These are phyloP conservation scores for Bovichtus diacanthus DNA, from an alignment of 2,797 vertebrate species.

Conservation along the genomic window DNA sequence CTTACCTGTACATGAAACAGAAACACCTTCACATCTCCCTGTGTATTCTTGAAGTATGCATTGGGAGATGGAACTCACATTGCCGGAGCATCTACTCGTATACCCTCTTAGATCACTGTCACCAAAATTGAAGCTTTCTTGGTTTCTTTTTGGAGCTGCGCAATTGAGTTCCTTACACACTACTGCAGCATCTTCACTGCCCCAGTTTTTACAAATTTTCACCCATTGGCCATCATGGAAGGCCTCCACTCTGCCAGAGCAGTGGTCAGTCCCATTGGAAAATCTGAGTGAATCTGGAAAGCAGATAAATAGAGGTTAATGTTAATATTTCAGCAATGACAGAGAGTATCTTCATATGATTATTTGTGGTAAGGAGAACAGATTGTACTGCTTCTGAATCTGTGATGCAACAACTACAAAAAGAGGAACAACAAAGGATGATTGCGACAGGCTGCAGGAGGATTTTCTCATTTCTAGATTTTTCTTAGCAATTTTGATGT, in stretches of 20 bases:
- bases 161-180: constrained; percentile 69
- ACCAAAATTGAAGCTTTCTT: constrained; percentile 32
- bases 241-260: constrained; percentile 75
- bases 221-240: constrained; percentile 57
- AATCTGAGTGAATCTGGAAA: constrained; percentile 68
- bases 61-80: constrained; percentile 60
- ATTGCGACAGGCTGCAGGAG: not conserved
- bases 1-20: constrained; percentile 71
- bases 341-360: not conserved
- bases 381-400: not conserved
- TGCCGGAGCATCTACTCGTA: constrained; percentile 44
- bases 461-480: not conserved
- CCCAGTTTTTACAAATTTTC: constrained; percentile 69
- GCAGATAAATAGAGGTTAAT: constrained; percentile 2
- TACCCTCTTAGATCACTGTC: constrained; percentile 28
- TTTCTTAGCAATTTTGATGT: not conserved
- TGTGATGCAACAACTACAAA: not conserved
- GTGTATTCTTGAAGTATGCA: constrained; percentile 49
- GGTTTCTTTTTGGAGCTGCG: constrained; percentile 44
- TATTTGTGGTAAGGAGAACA: not conserved
- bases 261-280: constrained; percentile 67
- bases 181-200: constrained; percentile 7
- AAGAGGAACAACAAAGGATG: constrained; percentile 8
- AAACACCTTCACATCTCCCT: constrained; percentile 55
- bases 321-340: not conserved